These are phyloP conservation scores for Sebastes minor DNA, from an alignment of 2,797 vertebrate genomes.

Conservation along the genomic window DNA sequence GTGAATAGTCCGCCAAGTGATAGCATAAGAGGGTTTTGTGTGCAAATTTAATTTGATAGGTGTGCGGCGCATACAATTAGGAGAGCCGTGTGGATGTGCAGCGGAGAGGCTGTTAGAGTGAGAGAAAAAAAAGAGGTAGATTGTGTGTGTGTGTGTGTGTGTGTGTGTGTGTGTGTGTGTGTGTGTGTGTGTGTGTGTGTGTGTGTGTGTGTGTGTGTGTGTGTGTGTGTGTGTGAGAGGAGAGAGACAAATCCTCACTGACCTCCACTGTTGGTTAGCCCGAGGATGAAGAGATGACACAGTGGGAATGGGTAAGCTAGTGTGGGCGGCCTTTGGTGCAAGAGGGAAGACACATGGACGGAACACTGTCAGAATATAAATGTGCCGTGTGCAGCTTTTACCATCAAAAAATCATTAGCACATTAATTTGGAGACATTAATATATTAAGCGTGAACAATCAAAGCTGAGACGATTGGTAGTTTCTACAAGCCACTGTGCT, in stretches of 20 bases:
- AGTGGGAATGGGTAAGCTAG: slow-evolving; percentile 50
- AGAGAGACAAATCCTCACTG: slow-evolving; percentile 40
- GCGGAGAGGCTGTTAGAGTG: slow-evolving; percentile 2
- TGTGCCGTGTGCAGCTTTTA: slow-evolving; percentile 6
- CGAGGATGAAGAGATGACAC: slow-evolving; percentile 62
- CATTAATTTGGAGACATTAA: slow-evolving; percentile 24
- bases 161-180: neutral
- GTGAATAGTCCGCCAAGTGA: slow-evolving; percentile 55
- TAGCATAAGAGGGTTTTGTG: slow-evolving; percentile 33
- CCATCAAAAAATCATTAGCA: slow-evolving; percentile 18
- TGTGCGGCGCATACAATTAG: slow-evolving; percentile 41
- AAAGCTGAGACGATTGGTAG: neutral
- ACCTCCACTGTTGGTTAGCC: slow-evolving; percentile 64
- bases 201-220: neutral
- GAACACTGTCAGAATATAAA: slow-evolving; percentile 37
- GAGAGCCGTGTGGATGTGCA: slow-evolving; percentile 8
- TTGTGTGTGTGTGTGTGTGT: neutral
- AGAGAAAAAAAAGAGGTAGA: neutral
- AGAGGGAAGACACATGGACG: slow-evolving; percentile 26
- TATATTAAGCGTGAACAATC: slow-evolving; percentile 17
- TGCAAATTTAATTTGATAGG: slow-evolving; percentile 59
- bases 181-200: neutral
- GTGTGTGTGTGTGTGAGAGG: neutral
- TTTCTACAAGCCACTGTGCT: neutral
- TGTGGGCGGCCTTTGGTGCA: slow-evolving; percentile 48